phyloP scores from a whole-genome alignment of 2,113 vertebrate genomes.

The Malaclemys terrapin region DNA sequence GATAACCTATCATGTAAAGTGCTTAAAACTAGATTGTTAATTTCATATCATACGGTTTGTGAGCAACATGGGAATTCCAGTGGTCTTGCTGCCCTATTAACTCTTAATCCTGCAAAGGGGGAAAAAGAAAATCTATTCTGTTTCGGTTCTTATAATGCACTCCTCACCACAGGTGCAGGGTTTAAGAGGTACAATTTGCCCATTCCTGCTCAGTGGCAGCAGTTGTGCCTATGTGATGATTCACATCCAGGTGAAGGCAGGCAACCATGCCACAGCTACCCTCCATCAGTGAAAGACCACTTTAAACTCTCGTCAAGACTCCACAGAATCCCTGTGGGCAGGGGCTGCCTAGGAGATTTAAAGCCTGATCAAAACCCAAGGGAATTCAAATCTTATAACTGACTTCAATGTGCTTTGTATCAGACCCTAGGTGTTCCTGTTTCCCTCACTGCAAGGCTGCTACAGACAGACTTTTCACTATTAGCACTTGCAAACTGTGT shows the following conservation, averaged over 20 bases:
- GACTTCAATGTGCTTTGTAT: neutral
- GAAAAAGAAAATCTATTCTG: too few relatives aligned
- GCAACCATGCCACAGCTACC: neutral
- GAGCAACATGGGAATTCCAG: too few relatives aligned
- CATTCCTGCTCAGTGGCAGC: accelerated
- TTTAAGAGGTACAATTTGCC: neutral
- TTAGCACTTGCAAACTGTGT: accelerated
- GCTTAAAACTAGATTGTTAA: too few relatives aligned
- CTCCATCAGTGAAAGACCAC: neutral
- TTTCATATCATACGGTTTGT: too few relatives aligned
- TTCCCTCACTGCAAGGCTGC: neutral
- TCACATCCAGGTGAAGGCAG: neutral
- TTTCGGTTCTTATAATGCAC: neutral
- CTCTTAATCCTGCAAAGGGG: too few relatives aligned
- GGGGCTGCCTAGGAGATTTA: neutral
- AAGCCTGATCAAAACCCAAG: neutral
- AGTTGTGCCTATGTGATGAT: neutral
- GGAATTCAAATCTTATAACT: accelerated
- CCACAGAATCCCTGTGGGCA: accelerated
- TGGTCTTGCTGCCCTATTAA: too few relatives aligned
- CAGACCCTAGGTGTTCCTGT: neutral
- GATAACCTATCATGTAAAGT: too few relatives aligned
- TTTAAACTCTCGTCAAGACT: neutral
- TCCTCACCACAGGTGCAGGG: neutral
- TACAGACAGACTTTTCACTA: neutral